Conservation (phyloP, 2,113 vertebrate genomes). For the Brachypodius melanocephalos region DNA sequence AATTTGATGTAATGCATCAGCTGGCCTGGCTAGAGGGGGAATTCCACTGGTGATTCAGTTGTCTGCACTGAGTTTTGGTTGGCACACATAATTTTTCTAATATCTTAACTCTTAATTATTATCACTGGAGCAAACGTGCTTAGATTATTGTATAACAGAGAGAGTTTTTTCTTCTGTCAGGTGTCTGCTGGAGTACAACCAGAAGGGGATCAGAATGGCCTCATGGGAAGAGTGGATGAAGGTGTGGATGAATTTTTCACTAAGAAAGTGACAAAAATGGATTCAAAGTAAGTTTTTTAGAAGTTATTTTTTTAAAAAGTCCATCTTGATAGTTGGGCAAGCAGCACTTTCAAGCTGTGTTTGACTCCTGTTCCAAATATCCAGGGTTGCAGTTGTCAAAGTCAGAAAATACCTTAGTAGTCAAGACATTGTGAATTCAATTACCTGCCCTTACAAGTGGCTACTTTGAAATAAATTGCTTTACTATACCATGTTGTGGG, state of each 20-base stretch:
- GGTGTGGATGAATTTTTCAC: constrained; percentile 98
- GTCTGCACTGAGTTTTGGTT: background rate
- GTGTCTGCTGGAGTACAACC: constrained; percentile 76
- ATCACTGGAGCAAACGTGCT: background rate
- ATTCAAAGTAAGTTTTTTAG: constrained; percentile 77
- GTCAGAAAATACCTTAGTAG: background rate
- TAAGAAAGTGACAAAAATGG: constrained; percentile 92
- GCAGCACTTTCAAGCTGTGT: background rate
- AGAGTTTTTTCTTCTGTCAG: constrained; percentile 68
- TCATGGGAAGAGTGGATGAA: constrained; percentile 94
- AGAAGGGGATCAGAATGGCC: constrained; percentile 93
- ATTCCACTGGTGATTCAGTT: background rate
- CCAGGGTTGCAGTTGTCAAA: background rate
- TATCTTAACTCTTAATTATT: background rate
- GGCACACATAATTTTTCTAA: background rate
- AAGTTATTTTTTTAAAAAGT: background rate
- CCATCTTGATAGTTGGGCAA: background rate
- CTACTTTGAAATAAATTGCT: background rate
- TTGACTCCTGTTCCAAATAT: background rate
- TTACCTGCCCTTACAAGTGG: background rate
- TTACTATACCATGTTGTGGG: background rate
- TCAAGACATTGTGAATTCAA: background rate
- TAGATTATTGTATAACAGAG: background rate
- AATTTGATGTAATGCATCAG: background rate
- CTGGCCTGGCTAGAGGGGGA: background rate